Percentiles rank a stretch among this genome's conserved stretches.
phyloP scores from a whole-genome alignment of 2,888 invertebrate species.

The Nezara viridula region DNA sequence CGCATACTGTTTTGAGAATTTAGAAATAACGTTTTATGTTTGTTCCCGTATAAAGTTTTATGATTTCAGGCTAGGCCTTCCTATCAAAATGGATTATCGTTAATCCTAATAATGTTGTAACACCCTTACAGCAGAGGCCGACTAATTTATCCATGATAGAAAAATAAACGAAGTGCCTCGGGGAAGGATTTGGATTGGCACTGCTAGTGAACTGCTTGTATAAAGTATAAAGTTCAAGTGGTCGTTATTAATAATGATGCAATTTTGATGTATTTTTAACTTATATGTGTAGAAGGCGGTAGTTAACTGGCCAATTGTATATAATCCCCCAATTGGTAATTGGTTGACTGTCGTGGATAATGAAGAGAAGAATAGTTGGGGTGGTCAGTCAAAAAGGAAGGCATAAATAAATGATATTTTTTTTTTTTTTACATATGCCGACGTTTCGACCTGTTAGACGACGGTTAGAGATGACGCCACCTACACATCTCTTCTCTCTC shows the following conservation, averaged over 20 bases:
- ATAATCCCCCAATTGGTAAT: too few relatives aligned
- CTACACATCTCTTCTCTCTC: too few relatives aligned
- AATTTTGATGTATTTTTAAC: slow-evolving; percentile 61
- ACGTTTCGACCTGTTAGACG: too few relatives aligned
- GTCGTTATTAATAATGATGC: slow-evolving; percentile 63
- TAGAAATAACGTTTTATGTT: slow-evolving; percentile 52
- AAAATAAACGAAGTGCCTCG: slow-evolving; percentile 59
- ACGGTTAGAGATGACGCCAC: too few relatives aligned
- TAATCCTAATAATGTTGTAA: slow-evolving; percentile 58
- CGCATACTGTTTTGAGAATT: slow-evolving; percentile 38
- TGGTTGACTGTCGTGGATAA: too few relatives aligned
- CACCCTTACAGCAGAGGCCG: slow-evolving; percentile 58
- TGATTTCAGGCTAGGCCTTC: slow-evolving; percentile 58
- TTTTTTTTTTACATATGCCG: too few relatives aligned
- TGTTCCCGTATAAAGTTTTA: slow-evolving; percentile 59
- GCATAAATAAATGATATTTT: too few relatives aligned
- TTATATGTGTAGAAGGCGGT: slow-evolving; percentile 61
- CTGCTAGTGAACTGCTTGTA: slow-evolving; percentile 56
- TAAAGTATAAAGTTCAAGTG: slow-evolving; percentile 64
- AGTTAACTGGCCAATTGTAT: slow-evolving; percentile 60
- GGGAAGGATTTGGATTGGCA: slow-evolving; percentile 57
- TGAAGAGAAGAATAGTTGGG: too few relatives aligned
- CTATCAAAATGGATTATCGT: slow-evolving; percentile 51
- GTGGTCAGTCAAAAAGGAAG: too few relatives aligned
- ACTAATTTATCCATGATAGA: slow-evolving; percentile 59